Percentiles rank a stretch among this genome's conserved stretches.
Conservation (phyloP, 2,888 invertebrate genomes). For the Acronicta aceris region DNA sequence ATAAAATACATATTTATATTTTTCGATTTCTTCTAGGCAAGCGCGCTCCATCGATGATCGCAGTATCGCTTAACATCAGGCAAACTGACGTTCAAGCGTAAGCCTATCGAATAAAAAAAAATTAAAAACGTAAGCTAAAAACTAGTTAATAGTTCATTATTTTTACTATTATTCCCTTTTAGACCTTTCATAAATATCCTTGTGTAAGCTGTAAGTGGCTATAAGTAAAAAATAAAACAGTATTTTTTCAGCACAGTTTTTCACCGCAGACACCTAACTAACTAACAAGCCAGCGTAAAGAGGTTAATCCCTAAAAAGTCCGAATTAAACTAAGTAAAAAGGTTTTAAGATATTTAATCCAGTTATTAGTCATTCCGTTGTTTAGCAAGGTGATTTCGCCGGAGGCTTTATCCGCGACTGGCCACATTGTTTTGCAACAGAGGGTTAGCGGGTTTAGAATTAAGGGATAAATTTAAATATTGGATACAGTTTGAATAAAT, state of each 20-base stretch:
- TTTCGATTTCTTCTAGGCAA: no score
- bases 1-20: no score
- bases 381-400: constrained; percentile 58
- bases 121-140: no score
- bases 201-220: no score
- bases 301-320: constrained; percentile 69
- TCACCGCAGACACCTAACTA: constrained; percentile 58
- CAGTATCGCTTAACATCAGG: no score
- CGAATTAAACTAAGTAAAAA: constrained; percentile 71
- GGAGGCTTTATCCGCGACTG: constrained; percentile 39
- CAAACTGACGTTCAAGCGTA: no score
- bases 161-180: no score
- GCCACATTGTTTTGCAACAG: constrained; percentile 62
- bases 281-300: constrained; percentile 61
- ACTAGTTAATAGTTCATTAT: no score
- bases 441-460: constrained; percentile 58
- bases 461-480: constrained; percentile 56
- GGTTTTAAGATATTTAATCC: constrained; percentile 72
- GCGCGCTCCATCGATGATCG: no score
- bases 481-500: constrained; percentile 52
- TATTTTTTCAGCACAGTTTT: constrained; percentile 9
- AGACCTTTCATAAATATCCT: no score
- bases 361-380: constrained; percentile 69
- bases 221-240: no score
- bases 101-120: no score